A percentile compares a stretch with the other conserved stretches of the same genome.
Conservation (phyloP, 64 coral and sea anemone genomes). For the Astreopora myriophthalma region DNA sequence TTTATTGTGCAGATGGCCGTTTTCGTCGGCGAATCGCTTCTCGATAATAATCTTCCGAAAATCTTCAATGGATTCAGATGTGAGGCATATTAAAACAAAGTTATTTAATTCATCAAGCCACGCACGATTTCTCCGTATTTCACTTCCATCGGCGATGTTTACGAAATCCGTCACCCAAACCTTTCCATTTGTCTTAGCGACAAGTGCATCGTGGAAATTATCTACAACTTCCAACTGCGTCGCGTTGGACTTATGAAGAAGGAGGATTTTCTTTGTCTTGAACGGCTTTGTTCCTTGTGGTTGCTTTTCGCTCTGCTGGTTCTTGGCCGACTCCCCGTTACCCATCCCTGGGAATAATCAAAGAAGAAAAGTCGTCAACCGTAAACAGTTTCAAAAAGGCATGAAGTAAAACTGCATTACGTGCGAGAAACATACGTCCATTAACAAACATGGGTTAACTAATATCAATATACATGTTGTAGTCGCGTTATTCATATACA, state of each 20-base stretch:
- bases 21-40: conserved; percentile 53
- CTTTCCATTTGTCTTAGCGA: neutral
- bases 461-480: too few relatives aligned
- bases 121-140: conserved; percentile 15
- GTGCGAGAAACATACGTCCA: too few relatives aligned
- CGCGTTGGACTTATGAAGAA: conserved; percentile 58
- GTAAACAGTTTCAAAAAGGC: neutral
- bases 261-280: neutral
- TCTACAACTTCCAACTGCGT: conserved; percentile 36
- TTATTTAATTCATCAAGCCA: conserved; percentile 77
- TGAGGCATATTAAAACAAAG: conserved; percentile 70
- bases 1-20: conserved; percentile 70
- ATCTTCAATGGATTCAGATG: conserved; percentile 51
- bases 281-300: conserved; percentile 3
- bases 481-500: too few relatives aligned
- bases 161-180: conserved; percentile 62
- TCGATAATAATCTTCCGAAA: conserved; percentile 37
- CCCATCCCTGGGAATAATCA: conserved; percentile 5
- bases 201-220: conserved; percentile 67
- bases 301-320: neutral
- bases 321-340: neutral
- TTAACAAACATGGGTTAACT: too few relatives aligned
- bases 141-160: conserved; percentile 50
- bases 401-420: too few relatives aligned
- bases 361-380: too few relatives aligned